A percentile compares a stretch with the other conserved stretches of the same genome.
Evolutionary conservation across 2,888 invertebrate species (phyloP).

Genomic region (Zaprionus obscuricornis): DNA sequence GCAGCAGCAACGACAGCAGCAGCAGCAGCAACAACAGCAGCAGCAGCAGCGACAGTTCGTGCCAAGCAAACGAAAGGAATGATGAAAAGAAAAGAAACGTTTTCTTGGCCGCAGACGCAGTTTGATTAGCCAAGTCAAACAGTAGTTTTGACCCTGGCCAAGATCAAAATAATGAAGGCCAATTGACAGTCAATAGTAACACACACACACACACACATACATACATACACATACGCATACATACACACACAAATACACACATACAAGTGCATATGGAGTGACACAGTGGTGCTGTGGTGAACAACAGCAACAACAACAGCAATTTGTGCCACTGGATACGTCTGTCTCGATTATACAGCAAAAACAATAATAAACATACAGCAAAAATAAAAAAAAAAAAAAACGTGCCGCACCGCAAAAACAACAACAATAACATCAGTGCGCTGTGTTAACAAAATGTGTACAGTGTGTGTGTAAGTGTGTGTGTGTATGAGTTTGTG

Average conservation of each 20-base stretch:
- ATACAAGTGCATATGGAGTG: slow-evolving; percentile 21
- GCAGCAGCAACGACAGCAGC: slow-evolving; percentile 12
- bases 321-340: slow-evolving; percentile 55
- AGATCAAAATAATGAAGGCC: slow-evolving; percentile 61
- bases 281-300: slow-evolving; percentile 50
- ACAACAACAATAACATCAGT: slow-evolving; percentile 53
- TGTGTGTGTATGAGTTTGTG: slow-evolving; percentile 16
- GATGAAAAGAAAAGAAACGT: slow-evolving; percentile 22
- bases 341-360: slow-evolving; percentile 83
- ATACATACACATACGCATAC: slow-evolving; percentile 26
- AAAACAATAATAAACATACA: slow-evolving; percentile 48
- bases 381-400: slow-evolving; percentile 45
- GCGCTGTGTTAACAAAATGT: slow-evolving; percentile 39
- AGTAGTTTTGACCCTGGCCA: slow-evolving; percentile 68
- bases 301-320: slow-evolving; percentile 48
- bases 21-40: slow-evolving; percentile 8
- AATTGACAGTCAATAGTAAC: slow-evolving; percentile 73
- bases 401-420: slow-evolving; percentile 51
- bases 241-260: slow-evolving; percentile 15
- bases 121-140: slow-evolving; percentile 82
- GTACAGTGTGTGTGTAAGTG: slow-evolving; percentile 30
- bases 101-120: slow-evolving; percentile 61
- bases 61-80: slow-evolving; percentile 23
- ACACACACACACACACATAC: slow-evolving; percentile 11
- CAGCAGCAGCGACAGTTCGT: slow-evolving; percentile 38